phyloP scores from a whole-genome alignment of 2,888 invertebrate genomes.

The Lasioglossum malachurum region DNA sequence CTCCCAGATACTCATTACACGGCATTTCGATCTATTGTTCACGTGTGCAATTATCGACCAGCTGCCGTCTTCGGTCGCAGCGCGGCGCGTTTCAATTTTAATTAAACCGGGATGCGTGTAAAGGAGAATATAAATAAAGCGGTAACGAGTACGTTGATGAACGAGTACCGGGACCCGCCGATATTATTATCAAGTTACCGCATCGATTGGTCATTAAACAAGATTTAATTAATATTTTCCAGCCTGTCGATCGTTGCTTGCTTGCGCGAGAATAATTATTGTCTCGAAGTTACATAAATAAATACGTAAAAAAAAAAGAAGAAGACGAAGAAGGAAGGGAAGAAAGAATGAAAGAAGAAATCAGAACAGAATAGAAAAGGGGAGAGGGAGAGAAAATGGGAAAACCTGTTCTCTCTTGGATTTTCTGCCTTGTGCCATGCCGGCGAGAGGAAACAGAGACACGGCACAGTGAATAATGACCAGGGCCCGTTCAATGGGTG shows the following conservation, averaged over 20 bases:
- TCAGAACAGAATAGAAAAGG: background rate
- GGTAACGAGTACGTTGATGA: constrained; percentile 11
- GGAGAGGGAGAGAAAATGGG: background rate
- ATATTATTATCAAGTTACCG: constrained; percentile 30
- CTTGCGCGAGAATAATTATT: background rate
- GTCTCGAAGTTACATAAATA: background rate
- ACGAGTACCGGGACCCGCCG: background rate
- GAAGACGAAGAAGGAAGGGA: background rate
- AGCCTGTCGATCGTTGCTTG: background rate
- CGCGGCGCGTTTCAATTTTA: background rate
- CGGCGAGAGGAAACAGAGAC: constrained; percentile 37
- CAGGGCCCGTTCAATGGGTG: constrained; percentile 54
- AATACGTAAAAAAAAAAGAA: background rate
- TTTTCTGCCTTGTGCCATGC: constrained; percentile 35
- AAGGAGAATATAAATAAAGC: constrained; percentile 2
- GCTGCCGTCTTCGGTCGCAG: background rate
- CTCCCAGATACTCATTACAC: background rate
- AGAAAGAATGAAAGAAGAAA: background rate
- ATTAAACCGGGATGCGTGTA: background rate
- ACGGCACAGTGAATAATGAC: constrained; percentile 47
- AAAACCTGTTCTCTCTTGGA: constrained; percentile 27
- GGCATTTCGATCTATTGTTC: background rate
- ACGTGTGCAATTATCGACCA: background rate
- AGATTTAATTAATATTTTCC: constrained; percentile 43
- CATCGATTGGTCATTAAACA: constrained; percentile 39